Percentiles rank a stretch among this genome's conserved stretches.
These are phyloP conservation scores for Nephila pilipes DNA, from an alignment of 1,140 invertebrate species.

Conservation along the genomic window DNA sequence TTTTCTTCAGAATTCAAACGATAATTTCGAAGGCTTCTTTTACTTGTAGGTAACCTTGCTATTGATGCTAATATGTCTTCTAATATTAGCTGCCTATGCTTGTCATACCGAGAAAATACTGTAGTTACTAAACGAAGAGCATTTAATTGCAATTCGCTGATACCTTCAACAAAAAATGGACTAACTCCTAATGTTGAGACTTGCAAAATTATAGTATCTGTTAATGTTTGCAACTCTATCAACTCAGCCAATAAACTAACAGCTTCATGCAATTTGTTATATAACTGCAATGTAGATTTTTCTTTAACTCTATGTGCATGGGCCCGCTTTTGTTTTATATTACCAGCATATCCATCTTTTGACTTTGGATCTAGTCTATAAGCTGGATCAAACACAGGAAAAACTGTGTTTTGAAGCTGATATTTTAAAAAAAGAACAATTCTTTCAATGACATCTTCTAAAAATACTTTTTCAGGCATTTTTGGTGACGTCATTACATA, in stretches of 20 bases:
- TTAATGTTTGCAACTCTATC: conserved; percentile 93
- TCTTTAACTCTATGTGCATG: conserved; percentile 84
- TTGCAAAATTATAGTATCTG: conserved; percentile 91
- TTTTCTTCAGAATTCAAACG: conserved; percentile 91
- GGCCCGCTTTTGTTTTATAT: conserved; percentile 86
- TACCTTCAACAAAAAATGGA: conserved; percentile 99
- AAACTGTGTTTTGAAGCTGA: conserved; percentile 97
- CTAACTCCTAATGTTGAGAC: conserved; percentile 88
- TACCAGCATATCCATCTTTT: conserved; percentile 83
- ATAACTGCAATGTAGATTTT: conserved; percentile 90
- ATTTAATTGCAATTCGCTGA: conserved; percentile 97
- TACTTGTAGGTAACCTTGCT: conserved; percentile 96
- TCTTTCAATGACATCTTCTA: conserved; percentile 98
- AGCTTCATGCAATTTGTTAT: conserved; percentile 95
- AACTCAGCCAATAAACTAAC: conserved; percentile 94
- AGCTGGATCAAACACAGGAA: conserved; percentile 97
- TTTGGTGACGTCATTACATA: conserved; percentile 96
- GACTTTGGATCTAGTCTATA: conserved; percentile 87
- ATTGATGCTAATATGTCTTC: conserved; percentile 99
- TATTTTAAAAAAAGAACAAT: conserved; percentile 97
- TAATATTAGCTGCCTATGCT: conserved; percentile 94
- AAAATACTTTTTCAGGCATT: conserved; percentile 95
- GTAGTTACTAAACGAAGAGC: conserved; percentile 97
- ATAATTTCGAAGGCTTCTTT: conserved; percentile 88
- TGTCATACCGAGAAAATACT: conserved; percentile 97